Evolutionary conservation across 2,113 vertebrate species (phyloP).

Genomic region (Coregonus clupeaformis): DNA sequence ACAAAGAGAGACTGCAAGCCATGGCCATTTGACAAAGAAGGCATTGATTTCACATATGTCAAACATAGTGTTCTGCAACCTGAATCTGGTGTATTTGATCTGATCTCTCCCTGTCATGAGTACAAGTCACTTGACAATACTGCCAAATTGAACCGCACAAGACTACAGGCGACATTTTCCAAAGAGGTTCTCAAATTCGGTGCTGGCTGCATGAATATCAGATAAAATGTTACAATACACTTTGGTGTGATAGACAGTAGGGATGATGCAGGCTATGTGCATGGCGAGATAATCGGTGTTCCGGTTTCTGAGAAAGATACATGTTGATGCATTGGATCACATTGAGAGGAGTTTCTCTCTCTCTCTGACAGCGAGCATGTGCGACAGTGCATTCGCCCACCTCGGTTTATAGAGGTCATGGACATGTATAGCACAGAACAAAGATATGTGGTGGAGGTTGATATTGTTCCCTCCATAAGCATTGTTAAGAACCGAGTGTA

Average conservation of each 20-base stretch:
- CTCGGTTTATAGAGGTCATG: conserved; percentile 77
- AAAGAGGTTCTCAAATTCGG: conserved; percentile 78
- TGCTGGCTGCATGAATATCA: conserved; percentile 80
- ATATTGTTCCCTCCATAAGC: conserved; percentile 70
- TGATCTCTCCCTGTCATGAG: conserved; percentile 80
- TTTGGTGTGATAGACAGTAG: conserved; percentile 80
- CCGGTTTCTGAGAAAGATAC: conserved; percentile 67
- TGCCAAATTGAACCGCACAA: conserved; percentile 61
- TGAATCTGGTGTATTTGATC: conserved; percentile 74
- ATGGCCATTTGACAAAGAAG: conserved; percentile 68
- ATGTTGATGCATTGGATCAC: conserved; percentile 70
- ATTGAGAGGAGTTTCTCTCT: conserved; percentile 70
- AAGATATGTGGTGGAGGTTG: conserved; percentile 79
- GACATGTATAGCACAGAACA: conserved; percentile 61
- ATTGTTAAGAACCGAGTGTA: conserved; percentile 66
- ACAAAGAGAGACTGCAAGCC: conserved; percentile 65
- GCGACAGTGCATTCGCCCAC: conserved; percentile 75
- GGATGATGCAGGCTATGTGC: conserved; percentile 57
- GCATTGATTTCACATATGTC: conserved; percentile 69
- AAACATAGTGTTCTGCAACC: conserved; percentile 73
- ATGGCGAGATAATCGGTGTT: conserved; percentile 76
- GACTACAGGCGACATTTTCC: conserved; percentile 77
- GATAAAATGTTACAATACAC: conserved; percentile 84
- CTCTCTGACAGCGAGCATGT: conserved; percentile 48
- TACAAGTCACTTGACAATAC: conserved; percentile 76